Evolutionary conservation across 2,113 vertebrate species (phyloP), one percentile per base, ranked within the genome.

Genomic region (Pedionomus torquatus): DNA sequence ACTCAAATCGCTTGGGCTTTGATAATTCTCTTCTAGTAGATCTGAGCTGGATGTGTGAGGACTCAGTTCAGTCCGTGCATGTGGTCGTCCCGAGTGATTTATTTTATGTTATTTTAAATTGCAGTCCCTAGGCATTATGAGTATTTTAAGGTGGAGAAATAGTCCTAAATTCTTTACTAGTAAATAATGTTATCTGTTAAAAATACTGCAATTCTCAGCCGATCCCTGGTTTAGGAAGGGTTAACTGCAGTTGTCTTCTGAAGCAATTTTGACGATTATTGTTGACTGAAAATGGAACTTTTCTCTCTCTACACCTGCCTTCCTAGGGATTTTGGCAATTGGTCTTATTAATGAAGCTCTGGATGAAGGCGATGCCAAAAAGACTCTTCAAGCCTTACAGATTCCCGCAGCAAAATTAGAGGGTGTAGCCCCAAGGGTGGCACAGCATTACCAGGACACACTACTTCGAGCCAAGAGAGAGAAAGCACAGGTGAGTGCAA

Each of bases 331-430:
- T 83, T 98, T 99, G 80, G 99, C 99, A 35, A 99, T 99, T 49
- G 99, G 99, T 26, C 97, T 98, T 89, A 99, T 99, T 92, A 99
- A 99, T 9, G 99, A 99, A 97, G 99, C 99, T 19, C 96, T 99
- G 97, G 99, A 99, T 63, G 99, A 99, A 83, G 99, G 99, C 1
- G 99, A 99, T 37, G 83, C 98, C 23, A 95, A 81, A 54, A 99
- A 98, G 97, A 99, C 99, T 0, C 96, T 99, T 96, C 98, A 98
- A 63, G 98, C 98, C 37, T 96, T 99, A 79, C 99, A 99, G 96
- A 98, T 98, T 71, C 98, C 99, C 3, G 98, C 99, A 1, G 99
- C 99, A 77, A 99, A 99, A 94, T 97, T 99, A 14, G 99, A 98
- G 8, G 99, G 98, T 1, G 99, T 99, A 60, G 97, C 97, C 13